These are phyloP conservation scores for Cyclina sinensis DNA, from an alignment of 1,140 invertebrate species.

Conservation along the genomic window DNA sequence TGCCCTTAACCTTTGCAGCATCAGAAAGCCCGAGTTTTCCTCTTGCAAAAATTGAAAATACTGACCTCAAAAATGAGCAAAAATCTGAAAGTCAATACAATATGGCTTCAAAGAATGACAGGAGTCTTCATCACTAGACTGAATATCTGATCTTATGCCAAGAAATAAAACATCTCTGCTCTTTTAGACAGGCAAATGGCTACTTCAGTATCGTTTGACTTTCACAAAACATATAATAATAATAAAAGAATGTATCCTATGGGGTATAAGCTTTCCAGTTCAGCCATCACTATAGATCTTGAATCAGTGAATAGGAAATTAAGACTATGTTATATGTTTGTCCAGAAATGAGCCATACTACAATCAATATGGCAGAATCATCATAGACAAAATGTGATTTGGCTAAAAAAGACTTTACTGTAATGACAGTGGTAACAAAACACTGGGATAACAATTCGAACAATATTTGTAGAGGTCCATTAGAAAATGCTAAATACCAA, in stretches of 20 bases:
- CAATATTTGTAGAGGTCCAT: no score
- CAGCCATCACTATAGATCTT: background rate
- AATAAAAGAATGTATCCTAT: background rate
- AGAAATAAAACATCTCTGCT: background rate
- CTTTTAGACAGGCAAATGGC: background rate
- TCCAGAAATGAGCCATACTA: background rate
- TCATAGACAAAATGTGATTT: background rate
- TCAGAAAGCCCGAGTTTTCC: no score
- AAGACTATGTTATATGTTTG: background rate
- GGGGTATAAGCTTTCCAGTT: background rate
- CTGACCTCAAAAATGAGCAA: no score
- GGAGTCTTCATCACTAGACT: background rate
- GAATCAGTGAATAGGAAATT: background rate
- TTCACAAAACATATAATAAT: background rate
- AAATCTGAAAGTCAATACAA: no score
- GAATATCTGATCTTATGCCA: background rate
- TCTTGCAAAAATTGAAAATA: no score
- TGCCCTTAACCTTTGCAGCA: no score
- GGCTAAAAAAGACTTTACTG: no score
- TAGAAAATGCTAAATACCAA: no score
- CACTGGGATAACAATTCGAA: no score
- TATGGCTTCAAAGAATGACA: no score
- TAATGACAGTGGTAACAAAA: no score
- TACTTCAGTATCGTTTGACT: background rate
- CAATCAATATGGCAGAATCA: background rate